phyloP scores from a whole-genome alignment of 2,888 invertebrate genomes.

The Steromphala cineraria region DNA sequence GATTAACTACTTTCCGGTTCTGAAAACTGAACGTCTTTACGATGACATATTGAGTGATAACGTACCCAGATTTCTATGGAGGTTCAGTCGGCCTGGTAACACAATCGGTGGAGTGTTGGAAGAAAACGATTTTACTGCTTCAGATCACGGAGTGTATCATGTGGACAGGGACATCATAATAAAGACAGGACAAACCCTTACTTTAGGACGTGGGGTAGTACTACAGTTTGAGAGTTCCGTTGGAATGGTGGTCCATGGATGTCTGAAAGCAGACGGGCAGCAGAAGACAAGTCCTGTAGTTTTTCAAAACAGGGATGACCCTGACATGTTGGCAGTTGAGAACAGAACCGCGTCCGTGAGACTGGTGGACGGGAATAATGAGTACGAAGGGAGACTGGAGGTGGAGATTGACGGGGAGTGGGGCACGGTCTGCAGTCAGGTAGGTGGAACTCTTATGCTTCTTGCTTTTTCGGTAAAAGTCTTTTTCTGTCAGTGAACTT shows the following conservation, averaged over 20 bases:
- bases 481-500: too few species aligned
- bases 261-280: constrained; percentile 80
- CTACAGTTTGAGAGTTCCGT: constrained; percentile 91
- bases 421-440: constrained; percentile 96
- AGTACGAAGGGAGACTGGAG: constrained; percentile 88
- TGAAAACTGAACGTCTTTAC: constrained; percentile 91
- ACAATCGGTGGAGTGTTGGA: constrained; percentile 68
- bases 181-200: constrained; percentile 92
- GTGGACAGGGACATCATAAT: constrained; percentile 96
- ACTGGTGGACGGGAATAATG: constrained; percentile 87
- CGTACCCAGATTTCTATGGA: constrained; percentile 85
- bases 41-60: constrained; percentile 88
- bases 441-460: constrained; percentile 38
- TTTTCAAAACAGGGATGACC: constrained; percentile 54
- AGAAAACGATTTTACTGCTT: constrained; percentile 39
- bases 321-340: constrained; percentile 50
- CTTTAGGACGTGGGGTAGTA: constrained; percentile 90
- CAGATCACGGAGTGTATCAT: constrained; percentile 79
- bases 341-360: constrained; percentile 80
- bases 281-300: constrained; percentile 32
- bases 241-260: constrained; percentile 94
- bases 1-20: constrained; percentile 92
- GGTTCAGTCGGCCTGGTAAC: constrained; percentile 71
- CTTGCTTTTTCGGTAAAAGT: too few species aligned
- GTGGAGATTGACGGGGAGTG: constrained; percentile 89